Evolutionary conservation across 2,797 vertebrate species (phyloP), one percentile per base, ranked within the genome.

Genomic region (Sarcoramphus papa): DNA sequence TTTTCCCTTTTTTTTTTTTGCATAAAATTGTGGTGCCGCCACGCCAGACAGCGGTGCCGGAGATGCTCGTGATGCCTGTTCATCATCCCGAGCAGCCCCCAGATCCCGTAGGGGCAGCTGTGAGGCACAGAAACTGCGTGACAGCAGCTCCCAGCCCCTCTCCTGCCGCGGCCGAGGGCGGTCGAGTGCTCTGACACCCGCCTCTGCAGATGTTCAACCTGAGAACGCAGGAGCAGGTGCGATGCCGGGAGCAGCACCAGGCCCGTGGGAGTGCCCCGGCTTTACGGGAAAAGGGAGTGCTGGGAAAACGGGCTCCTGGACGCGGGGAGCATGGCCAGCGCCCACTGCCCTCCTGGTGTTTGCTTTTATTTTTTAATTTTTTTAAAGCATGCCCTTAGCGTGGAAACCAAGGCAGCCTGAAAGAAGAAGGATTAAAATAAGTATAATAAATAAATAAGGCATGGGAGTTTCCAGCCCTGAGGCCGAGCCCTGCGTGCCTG

Each of bases 251-350:
- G 51, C 40, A 7, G 37, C 1, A 10, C 37, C 69, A 22, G 62
- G 24, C 47, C 69, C 8, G 0, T 0, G 5, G 40, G 20, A 68
- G 9, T 2, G 3, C 51, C 18, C 17, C 0, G 0, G 18, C 27
- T 53, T 43, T 45, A 21, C 0, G 4, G 51, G 45, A 40, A 68
- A 45, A 35, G 45, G 64, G 37, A 70, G 57, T 0, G 3, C 51
- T 1, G 0, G 21, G 51, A 47, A 30, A 59, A n/a, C 30, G 0
- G 1, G 15, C n/a, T 76, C 33, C 63, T 2, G 33, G 18, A 5
- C 0, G 9, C 0, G 1, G 48, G 23, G 19, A 40, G 31, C 1
- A 0, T 1, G 6, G 53, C 37, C 47, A 15, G 15, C 0, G 3
- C 35, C 41, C 18, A 1, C 27, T 6, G 15, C 47, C 54, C 41